Conservation (phyloP, 23 tunicate genomes). For the Styela plicata region DNA sequence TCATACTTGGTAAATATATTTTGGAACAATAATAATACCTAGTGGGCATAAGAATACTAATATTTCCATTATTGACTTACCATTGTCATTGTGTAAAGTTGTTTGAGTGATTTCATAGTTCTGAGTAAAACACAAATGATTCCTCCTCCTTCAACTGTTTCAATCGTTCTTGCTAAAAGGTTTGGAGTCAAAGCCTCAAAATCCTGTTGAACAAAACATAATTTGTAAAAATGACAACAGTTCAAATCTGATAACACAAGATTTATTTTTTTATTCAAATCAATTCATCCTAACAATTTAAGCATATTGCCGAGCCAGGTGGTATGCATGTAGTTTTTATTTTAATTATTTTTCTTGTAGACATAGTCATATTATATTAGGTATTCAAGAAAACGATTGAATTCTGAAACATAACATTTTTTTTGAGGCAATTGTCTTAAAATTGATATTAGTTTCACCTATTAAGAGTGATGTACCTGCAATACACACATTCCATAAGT, state of each 20-base stretch:
- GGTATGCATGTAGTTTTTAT: too few relatives aligned
- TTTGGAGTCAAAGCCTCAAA: constrained; percentile 98
- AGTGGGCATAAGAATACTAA: background rate
- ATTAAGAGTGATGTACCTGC: constrained; percentile 39
- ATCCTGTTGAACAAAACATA: constrained; percentile 60
- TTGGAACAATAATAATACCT: background rate
- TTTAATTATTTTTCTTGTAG: too few relatives aligned
- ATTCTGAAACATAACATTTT: too few relatives aligned
- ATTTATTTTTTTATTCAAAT: too few relatives aligned
- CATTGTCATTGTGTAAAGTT: constrained; percentile 88
- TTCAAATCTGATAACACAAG: too few relatives aligned
- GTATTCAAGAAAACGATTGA: too few relatives aligned
- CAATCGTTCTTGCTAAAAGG: constrained; percentile 85
- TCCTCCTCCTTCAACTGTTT: constrained; percentile 99
- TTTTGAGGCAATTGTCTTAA: too few relatives aligned
- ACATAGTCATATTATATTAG: too few relatives aligned
- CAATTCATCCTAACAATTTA: too few relatives aligned
- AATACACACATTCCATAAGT: constrained; percentile 94
- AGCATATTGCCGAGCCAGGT: too few relatives aligned
- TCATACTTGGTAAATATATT: too few relatives aligned
- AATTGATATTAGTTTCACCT: too few relatives aligned
- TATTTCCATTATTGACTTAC: constrained; percentile 29
- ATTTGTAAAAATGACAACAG: background rate
- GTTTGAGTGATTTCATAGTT: constrained; percentile 87
- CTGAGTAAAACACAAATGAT: constrained; percentile 66